Conservation (phyloP, 2,797 vertebrate species). For the Hippoglossus hippoglossus region DNA sequence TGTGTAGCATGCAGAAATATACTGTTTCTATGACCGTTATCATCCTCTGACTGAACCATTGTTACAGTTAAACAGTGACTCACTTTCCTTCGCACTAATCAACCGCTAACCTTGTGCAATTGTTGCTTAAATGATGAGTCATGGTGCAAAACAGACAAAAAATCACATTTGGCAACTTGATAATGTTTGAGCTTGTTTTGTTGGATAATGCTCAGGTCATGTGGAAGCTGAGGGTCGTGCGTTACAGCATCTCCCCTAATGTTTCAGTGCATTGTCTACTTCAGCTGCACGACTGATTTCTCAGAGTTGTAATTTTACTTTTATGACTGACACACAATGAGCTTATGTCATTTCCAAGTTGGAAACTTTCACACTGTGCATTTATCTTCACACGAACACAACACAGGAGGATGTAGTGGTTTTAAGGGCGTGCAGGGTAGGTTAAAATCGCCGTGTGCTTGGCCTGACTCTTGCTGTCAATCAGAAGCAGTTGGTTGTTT, state of each 20-base stretch:
- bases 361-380: conserved; percentile 3
- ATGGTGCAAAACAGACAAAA: conserved; percentile 16
- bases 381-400: neutral
- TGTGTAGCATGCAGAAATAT: neutral
- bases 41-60: neutral
- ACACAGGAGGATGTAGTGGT: neutral
- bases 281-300: no score
- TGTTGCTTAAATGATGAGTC: conserved; percentile 10
- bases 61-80: conserved; percentile 19
- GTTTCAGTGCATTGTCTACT: no score
- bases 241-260: neutral
- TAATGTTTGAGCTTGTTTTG: neutral
- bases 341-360: neutral
- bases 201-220: neutral
- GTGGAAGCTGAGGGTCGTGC: neutral
- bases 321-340: no score
- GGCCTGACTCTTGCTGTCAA: conserved; percentile 85
- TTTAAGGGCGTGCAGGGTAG: conserved; percentile 69
- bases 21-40: neutral
- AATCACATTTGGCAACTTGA: neutral
- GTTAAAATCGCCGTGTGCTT: conserved; percentile 82
- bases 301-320: no score
- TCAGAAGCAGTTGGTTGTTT: conserved; percentile 82
- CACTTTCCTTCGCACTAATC: neutral
- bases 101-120: conserved; percentile 12